Percentiles rank a stretch among this genome's conserved stretches.
These are phyloP conservation scores for Clytia hemisphaerica DNA, from an alignment of 30 jellyfish, hydroid and myxozoan species.

Conservation along the genomic window DNA sequence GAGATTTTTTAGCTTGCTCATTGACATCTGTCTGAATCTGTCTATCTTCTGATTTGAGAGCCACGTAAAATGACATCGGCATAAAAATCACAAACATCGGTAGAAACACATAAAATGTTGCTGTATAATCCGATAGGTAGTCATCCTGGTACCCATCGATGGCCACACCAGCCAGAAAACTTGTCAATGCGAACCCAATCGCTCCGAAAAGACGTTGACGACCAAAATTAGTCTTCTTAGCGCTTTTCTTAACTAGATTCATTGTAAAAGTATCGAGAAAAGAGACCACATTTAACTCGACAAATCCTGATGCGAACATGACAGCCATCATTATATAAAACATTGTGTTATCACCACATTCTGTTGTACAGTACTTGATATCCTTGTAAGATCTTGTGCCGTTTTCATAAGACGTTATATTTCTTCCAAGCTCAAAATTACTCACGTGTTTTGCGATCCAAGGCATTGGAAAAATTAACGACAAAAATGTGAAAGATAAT, in stretches of 20 bases:
- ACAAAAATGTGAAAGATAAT: constrained; percentile 24
- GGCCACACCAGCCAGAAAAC: constrained; percentile 57
- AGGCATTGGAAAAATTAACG: constrained; percentile 52
- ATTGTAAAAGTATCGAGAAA: constrained; percentile 57
- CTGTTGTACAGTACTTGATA: not conserved
- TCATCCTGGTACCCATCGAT: constrained; percentile 19
- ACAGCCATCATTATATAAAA: constrained; percentile 37
- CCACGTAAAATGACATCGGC: no score
- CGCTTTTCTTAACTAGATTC: constrained; percentile 28
- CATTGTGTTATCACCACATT: not conserved
- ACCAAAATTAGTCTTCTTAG: constrained; percentile 34
- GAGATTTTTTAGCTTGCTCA: not conserved
- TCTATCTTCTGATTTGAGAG: no score
- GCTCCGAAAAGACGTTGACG: constrained; percentile 71
- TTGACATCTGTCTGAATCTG: not conserved
- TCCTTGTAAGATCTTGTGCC: not conserved
- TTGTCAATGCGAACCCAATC: constrained; percentile 65
- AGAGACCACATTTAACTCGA: no score
- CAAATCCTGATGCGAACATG: constrained; percentile 43
- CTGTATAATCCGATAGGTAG: not conserved
- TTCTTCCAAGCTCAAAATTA: not conserved
- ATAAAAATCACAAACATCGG: not conserved
- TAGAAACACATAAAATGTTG: not conserved
- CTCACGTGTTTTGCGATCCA: constrained; percentile 42
- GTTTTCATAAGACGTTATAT: not conserved